Evolutionary conservation across 2,113 vertebrate species (phyloP), one percentile per base, ranked within the genome.

Genomic region (Brachypodius melanocephalos): DNA sequence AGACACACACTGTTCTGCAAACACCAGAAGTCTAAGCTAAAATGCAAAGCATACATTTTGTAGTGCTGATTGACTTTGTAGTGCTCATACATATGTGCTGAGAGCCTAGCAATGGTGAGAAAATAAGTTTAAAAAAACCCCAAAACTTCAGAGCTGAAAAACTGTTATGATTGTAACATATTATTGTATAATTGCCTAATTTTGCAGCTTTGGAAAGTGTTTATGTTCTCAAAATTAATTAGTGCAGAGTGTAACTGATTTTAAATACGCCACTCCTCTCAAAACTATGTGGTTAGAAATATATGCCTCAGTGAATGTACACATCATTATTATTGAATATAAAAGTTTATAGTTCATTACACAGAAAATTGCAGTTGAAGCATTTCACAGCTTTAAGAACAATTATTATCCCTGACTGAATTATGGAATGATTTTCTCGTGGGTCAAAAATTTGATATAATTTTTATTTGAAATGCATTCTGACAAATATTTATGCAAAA

Each of bases 171-270:
- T 95, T 95, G 36, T 54, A 72, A 24, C 2, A 1, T 49, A 91
- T 95, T 89, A 86, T 65, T 58, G 36, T 57, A 61, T 89, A 91
- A 93, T 96, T 97, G 54, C 75, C 83, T 91, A 76, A 90, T 94
- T 95, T 94, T 83, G 79, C 62, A 85, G 52, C 65, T 90, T 93
- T 87, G 81, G 77, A 92, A 51, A 59, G 59, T 83, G 89, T 93
- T 97, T 96, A 94, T 93, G 73, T 95, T 96, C 94, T 95, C 88
- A 80, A 24, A 94, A 96, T 96, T 90, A 95, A 97, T 96, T 93
- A 95, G 54, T 38, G 71, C 61, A 68, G 89, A 84, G 80, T 66
- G 75, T 89, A 95, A 91, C 77, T 83, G 71, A 77, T 95, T 96
- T 97, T 84, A 76, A 89, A 93, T 82, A 73, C 29, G 57, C 90